phyloP scores from a whole-genome alignment of 2,797 vertebrate genomes.

The Tarsius wallacei region DNA sequence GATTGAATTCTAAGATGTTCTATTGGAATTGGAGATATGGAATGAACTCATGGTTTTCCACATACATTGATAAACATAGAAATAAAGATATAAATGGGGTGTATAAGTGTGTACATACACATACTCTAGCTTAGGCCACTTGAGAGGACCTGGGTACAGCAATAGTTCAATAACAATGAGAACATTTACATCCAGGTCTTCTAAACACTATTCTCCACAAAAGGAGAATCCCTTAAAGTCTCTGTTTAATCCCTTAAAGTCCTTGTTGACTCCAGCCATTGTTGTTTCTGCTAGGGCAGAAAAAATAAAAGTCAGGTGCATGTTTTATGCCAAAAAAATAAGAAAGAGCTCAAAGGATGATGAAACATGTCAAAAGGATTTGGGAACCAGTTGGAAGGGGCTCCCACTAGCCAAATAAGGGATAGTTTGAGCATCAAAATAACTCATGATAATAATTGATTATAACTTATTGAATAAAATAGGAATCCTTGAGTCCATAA shows the following conservation, averaged over 20 bases:
- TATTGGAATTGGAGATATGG: background rate
- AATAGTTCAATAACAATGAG: background rate
- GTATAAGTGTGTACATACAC: background rate
- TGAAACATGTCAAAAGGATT: background rate
- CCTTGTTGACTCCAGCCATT: background rate
- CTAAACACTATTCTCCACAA: background rate
- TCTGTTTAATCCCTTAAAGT: background rate
- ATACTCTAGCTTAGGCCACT: background rate
- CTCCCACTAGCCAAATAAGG: background rate
- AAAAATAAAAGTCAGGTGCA: background rate
- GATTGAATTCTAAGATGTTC: slow-evolving; percentile 19
- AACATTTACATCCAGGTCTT: background rate
- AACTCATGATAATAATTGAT: background rate
- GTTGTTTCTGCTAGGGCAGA: background rate
- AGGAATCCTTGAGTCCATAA: background rate
- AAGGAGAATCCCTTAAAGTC: background rate
- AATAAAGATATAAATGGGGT: background rate
- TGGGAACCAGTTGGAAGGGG: background rate
- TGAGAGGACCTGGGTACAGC: background rate
- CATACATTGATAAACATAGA: slow-evolving; percentile 3
- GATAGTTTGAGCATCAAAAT: background rate
- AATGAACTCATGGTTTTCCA: slow-evolving; percentile 42
- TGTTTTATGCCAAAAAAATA: slow-evolving; percentile 5
- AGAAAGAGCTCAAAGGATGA: background rate
- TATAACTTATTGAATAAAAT: slow-evolving; percentile 17